These are phyloP conservation scores for Melanotaenia boesemani DNA, from an alignment of 2,797 vertebrate species.

Conservation along the genomic window DNA sequence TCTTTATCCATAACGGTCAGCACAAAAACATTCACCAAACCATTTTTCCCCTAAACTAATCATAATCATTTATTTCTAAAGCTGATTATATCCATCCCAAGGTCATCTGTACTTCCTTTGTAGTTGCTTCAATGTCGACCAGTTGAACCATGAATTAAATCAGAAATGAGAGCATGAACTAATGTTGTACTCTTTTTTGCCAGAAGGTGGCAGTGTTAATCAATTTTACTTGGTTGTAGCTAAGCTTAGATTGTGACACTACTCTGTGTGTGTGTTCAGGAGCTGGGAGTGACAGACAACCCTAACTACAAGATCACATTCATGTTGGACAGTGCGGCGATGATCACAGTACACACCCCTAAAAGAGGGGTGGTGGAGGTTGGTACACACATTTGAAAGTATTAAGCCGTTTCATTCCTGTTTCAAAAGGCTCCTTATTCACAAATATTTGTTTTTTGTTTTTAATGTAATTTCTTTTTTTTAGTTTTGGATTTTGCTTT, in stretches of 20 bases:
- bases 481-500: background rate
- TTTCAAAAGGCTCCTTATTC: background rate
- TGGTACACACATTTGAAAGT: slow-evolving; percentile 28
- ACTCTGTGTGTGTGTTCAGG: slow-evolving; percentile 77
- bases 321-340: slow-evolving; percentile 98
- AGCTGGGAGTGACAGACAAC: slow-evolving; percentile 96
- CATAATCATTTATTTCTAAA: background rate
- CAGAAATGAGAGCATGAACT: no score
- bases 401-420: background rate
- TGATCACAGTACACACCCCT: slow-evolving; percentile 99
- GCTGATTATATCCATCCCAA: background rate
- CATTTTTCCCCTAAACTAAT: background rate
- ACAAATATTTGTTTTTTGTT: background rate
- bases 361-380: slow-evolving; percentile 98
- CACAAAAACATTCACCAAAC: background rate
- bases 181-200: slow-evolving; percentile 19
- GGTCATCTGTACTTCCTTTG: background rate
- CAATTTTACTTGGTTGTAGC: slow-evolving; percentile 8
- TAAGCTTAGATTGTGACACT: background rate
- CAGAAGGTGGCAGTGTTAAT: slow-evolving; percentile 67
- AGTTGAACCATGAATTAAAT: no score
- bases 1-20: background rate
- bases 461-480: background rate
- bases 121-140: background rate
- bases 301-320: slow-evolving; percentile 98